phyloP scores from a whole-genome alignment of 92 coral and sea anemone species.

The Micromussa lordhowensis region DNA sequence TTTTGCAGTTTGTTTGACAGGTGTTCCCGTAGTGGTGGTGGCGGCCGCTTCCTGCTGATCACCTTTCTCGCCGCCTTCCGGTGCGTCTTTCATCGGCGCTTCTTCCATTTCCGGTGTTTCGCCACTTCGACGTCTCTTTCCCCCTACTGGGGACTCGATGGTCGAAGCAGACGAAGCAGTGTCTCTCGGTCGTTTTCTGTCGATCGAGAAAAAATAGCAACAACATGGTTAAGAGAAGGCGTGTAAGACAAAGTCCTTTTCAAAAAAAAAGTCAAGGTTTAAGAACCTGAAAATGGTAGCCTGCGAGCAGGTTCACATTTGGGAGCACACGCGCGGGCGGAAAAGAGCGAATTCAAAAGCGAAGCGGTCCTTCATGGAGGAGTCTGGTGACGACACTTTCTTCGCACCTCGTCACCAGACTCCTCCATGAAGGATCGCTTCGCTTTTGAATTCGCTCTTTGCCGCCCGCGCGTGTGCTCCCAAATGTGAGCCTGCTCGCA shows the following conservation, averaged over 20 bases:
- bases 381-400: no score
- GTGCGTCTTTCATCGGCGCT: conserved; percentile 19
- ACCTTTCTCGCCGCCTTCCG: conserved; percentile 59
- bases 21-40: conserved; percentile 30
- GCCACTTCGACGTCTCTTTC: conserved; percentile 71
- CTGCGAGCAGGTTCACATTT: no score
- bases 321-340: no score
- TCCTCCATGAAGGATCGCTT: no score
- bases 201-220: background rate
- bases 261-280: no score
- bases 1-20: conserved; percentile 67
- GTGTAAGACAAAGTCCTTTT: background rate
- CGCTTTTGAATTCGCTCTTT: no score
- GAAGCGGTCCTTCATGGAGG: no score
- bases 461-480: no score
- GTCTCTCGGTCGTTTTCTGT: conserved; percentile 88
- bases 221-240: background rate
- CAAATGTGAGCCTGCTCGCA: no score
- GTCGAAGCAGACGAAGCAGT: conserved; percentile 61
- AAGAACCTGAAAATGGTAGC: no score
- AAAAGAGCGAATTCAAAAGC: no score
- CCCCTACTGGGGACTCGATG: conserved; percentile 74
- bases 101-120: conserved; percentile 65
- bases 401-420: no score
- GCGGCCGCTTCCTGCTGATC: conserved; percentile 46